Percentiles rank a stretch among this genome's conserved stretches.
These are phyloP conservation scores for Drosophila serrata DNA, from an alignment of 1,140 invertebrate species.

Conservation along the genomic window DNA sequence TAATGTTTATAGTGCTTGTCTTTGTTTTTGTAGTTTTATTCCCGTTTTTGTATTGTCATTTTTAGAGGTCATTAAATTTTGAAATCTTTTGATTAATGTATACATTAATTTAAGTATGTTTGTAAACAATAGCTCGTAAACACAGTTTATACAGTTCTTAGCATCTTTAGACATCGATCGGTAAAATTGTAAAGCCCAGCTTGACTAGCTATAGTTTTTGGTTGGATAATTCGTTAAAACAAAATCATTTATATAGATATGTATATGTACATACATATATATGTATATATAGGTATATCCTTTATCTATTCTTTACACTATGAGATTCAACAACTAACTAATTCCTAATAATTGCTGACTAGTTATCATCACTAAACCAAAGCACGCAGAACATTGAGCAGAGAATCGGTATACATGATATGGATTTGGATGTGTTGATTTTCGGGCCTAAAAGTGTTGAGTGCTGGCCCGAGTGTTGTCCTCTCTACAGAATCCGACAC, in stretches of 20 bases:
- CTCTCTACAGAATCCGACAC: slow-evolving; percentile 73
- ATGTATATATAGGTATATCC: slow-evolving; percentile 22
- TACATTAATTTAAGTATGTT: slow-evolving; percentile 9
- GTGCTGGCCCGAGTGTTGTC: background rate
- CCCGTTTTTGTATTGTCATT: slow-evolving; percentile 69
- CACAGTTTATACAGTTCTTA: slow-evolving; percentile 38
- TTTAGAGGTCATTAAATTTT: slow-evolving; percentile 68
- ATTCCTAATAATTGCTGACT: slow-evolving; percentile 68
- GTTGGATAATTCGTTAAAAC: background rate
- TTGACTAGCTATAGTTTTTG: slow-evolving; percentile 54
- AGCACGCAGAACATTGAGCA: slow-evolving; percentile 58
- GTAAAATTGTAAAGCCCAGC: slow-evolving; percentile 41
- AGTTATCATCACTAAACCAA: slow-evolving; percentile 21
- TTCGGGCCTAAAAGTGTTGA: background rate
- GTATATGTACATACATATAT: slow-evolving; percentile 6
- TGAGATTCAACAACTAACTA: slow-evolving; percentile 73
- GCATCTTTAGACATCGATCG: slow-evolving; percentile 44
- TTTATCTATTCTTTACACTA: slow-evolving; percentile 33
- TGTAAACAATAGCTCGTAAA: slow-evolving; percentile 9
- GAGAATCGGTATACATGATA: slow-evolving; percentile 48
- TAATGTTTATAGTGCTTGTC: slow-evolving; percentile 12
- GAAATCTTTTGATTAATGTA: slow-evolving; percentile 56
- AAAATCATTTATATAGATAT: background rate
- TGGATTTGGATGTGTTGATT: slow-evolving; percentile 24
- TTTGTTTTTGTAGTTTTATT: slow-evolving; percentile 18